Evolutionary conservation across 2,113 vertebrate genomes (phyloP).

Genomic region (Amblyornis subalaris): DNA sequence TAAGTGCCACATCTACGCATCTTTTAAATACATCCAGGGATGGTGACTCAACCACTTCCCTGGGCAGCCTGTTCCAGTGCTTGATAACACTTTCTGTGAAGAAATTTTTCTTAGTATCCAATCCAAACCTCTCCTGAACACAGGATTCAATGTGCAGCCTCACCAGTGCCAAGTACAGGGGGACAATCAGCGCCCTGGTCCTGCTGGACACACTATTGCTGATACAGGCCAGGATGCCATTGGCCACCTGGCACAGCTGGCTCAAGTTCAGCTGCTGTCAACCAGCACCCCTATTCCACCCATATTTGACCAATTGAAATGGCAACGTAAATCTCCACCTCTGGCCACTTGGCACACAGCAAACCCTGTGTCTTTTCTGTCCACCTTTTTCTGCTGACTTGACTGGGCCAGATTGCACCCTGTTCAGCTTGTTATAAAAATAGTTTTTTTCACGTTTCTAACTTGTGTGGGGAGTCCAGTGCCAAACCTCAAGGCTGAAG

Average conservation of each 20-base stretch:
- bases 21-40: background rate
- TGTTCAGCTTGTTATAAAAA: background rate
- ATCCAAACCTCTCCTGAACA: background rate
- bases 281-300: background rate
- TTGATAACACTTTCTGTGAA: background rate
- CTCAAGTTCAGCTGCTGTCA: background rate
- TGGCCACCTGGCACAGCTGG: background rate
- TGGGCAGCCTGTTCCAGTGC: background rate
- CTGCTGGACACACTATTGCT: background rate
- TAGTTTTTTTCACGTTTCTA: background rate
- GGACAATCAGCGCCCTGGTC: background rate
- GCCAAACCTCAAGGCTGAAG: background rate
- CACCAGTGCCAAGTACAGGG: background rate
- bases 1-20: rapidly evolving
- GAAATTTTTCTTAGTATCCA: background rate
- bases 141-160: background rate
- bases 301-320: background rate
- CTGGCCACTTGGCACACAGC: background rate
- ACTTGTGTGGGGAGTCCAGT: rapidly evolving
- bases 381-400: background rate
- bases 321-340: background rate
- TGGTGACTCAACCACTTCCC: background rate
- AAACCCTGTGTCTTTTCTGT: background rate
- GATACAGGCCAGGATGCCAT: background rate
- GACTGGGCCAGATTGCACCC: background rate